Evolutionary conservation across 2,888 invertebrate species (phyloP).

Genomic region (Tetragnatha montana): DNA sequence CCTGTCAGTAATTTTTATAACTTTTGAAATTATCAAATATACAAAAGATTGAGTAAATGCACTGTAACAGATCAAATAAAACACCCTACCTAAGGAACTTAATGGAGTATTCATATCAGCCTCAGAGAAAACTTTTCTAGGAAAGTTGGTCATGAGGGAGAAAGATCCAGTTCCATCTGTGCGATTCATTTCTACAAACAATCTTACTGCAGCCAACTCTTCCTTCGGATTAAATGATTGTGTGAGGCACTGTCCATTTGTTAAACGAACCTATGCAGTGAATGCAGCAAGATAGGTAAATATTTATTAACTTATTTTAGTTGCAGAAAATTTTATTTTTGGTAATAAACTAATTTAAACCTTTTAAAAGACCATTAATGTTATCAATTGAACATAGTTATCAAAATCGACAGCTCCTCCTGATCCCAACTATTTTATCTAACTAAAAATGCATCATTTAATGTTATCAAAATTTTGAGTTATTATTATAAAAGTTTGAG

Average conservation of each 20-base stretch:
- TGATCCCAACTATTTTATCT: no score
- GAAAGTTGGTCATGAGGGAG: constrained; percentile 93
- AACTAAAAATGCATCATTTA: no score
- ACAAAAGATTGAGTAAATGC: not conserved
- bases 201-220: constrained; percentile 90
- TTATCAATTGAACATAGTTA: no score
- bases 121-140: constrained; percentile 87
- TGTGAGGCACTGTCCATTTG: constrained; percentile 84
- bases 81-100: constrained; percentile 82
- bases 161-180: constrained; percentile 83
- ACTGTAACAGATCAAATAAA: not conserved
- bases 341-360: not conserved
- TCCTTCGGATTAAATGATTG: constrained; percentile 91
- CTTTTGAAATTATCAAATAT: no score
- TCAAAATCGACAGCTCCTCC: no score
- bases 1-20: no score
- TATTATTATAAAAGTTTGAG: no score
- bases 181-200: constrained; percentile 90
- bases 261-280: constrained; percentile 81
- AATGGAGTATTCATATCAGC: constrained; percentile 94
- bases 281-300: no score
- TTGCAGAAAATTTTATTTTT: not conserved
- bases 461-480: no score
- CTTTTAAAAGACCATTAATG: no score
- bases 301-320: no score